A percentile compares a stretch with the other conserved stretches of the same genome.
These are phyloP conservation scores for Ciona savignyi DNA, from an alignment of 23 tunicate species.

Conservation along the genomic window DNA sequence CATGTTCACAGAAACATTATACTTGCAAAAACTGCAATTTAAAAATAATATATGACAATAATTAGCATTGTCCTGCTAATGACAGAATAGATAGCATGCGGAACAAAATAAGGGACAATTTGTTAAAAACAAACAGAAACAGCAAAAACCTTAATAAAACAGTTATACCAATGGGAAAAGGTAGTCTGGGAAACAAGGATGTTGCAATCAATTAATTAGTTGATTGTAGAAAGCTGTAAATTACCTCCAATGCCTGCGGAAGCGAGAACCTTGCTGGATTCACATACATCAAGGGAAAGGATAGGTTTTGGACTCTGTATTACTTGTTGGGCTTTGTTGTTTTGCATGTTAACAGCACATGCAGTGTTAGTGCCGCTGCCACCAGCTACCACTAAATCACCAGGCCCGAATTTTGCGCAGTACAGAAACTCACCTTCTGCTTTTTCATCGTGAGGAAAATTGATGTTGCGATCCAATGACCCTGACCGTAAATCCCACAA, in stretches of 20 bases:
- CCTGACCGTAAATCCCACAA: conserved; percentile 73
- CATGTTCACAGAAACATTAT: no score
- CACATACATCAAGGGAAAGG: conserved; percentile 30
- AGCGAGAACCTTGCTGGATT: conserved; percentile 24
- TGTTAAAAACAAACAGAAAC: no score
- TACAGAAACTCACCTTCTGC: conserved; percentile 73
- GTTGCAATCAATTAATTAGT: no score
- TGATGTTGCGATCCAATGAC: conserved; percentile 15
- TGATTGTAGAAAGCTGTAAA: conserved; percentile 16
- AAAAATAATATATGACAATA: no score
- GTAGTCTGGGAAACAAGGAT: no score
- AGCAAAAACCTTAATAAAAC: no score
- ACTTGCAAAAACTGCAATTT: no score
- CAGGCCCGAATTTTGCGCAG: conserved; percentile 40
- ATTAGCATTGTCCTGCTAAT: no score
- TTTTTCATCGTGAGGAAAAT: conserved; percentile 35
- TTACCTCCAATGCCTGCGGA: conserved; percentile 53
- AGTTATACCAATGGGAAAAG: no score
- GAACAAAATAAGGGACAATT: no score
- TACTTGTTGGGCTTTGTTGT: conserved; percentile 10
- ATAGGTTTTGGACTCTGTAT: conserved; percentile 31
- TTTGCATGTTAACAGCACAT: conserved; percentile 21
- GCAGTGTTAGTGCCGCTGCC: conserved; percentile 86
- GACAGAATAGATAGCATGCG: no score
- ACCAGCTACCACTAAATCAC: conserved; percentile 51